Evolutionary conservation across 2,113 vertebrate species (phyloP).

Genomic region (Solenodon paradoxus): DNA sequence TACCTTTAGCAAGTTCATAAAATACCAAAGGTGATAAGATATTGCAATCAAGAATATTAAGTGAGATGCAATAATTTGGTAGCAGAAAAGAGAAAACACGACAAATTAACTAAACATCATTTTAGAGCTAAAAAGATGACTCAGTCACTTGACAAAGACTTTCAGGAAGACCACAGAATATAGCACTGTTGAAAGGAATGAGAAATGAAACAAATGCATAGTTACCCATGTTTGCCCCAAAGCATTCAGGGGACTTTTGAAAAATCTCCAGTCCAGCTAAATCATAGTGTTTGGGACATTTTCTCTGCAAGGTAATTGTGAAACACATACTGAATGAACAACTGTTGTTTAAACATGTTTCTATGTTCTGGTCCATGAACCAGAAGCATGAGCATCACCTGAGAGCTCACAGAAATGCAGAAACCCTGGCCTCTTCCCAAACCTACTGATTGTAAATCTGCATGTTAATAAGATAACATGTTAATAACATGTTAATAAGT

Average conservation of each 20-base stretch:
- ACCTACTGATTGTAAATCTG: neutral
- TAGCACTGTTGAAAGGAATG: neutral
- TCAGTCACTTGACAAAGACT: neutral
- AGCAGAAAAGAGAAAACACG: neutral
- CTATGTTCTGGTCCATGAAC: neutral
- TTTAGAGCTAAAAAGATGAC: neutral
- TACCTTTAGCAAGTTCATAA: neutral
- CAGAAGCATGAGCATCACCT: neutral
- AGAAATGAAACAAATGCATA: neutral
- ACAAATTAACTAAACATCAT: neutral
- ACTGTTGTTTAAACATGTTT: neutral
- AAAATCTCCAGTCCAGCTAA: neutral
- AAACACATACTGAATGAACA: neutral
- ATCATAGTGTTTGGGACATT: neutral
- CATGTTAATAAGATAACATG: neutral
- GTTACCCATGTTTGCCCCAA: neutral
- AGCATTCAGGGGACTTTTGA: neutral
- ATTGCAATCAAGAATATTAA: neutral
- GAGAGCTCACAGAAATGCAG: neutral
- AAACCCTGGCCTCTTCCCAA: neutral
- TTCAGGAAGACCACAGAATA: neutral
- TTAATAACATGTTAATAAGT: neutral
- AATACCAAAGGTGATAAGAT: neutral
- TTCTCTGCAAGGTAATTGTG: neutral
- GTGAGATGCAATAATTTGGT: neutral